Evolutionary conservation across 2,888 invertebrate species (phyloP).

Genomic region (Cepaea hortensis): DNA sequence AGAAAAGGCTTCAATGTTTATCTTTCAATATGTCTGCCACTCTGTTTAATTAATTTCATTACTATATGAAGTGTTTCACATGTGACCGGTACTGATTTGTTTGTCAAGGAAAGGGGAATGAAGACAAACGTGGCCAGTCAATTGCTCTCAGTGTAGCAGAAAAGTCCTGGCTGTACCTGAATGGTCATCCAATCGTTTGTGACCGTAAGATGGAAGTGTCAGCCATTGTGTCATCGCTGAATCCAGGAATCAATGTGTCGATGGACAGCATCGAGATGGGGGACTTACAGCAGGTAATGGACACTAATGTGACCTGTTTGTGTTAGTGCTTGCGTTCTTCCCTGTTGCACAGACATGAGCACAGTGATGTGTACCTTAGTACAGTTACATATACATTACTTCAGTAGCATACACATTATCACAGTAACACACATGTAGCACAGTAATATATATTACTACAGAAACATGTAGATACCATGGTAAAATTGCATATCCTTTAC

Average conservation of each 20-base stretch:
- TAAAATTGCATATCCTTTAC: too few species aligned
- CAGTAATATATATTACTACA: too few species aligned
- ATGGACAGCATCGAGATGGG: slow-evolving; percentile 93
- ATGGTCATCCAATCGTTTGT: slow-evolving; percentile 92
- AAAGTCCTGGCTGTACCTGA: slow-evolving; percentile 93
- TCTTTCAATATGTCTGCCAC: too few species aligned
- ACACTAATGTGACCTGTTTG: background rate
- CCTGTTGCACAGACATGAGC: background rate
- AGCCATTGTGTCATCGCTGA: slow-evolving; percentile 94
- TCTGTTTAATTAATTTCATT: too few species aligned
- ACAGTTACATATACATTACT: too few species aligned
- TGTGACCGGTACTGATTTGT: background rate
- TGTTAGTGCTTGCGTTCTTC: background rate
- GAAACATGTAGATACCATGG: too few species aligned
- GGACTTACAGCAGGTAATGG: slow-evolving; percentile 84
- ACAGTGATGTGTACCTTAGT: background rate
- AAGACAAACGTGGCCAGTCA: slow-evolving; percentile 94
- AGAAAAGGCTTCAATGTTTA: too few species aligned
- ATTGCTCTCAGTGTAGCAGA: slow-evolving; percentile 89
- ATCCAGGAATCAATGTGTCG: slow-evolving; percentile 89
- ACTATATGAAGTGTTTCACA: too few species aligned
- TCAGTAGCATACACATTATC: too few species aligned
- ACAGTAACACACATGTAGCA: too few species aligned
- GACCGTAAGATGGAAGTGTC: slow-evolving; percentile 93
- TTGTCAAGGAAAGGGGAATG: slow-evolving; percentile 88